Evolutionary conservation across 2,113 vertebrate species (phyloP).

Genomic region (Felis chaus): DNA sequence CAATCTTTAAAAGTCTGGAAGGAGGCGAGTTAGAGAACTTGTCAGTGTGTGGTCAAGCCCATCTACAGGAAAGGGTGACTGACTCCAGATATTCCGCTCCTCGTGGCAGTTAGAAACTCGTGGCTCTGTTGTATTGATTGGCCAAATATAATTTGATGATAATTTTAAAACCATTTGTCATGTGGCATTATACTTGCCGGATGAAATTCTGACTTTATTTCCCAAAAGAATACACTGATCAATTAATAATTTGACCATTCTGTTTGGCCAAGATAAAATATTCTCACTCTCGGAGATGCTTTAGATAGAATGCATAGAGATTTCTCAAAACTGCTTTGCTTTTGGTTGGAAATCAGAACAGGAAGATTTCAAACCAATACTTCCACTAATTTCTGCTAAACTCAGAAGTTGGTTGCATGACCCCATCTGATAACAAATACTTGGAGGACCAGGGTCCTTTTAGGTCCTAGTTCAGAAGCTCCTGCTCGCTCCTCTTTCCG

Average conservation of each 20-base stretch:
- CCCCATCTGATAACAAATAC: neutral
- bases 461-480: neutral
- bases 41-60: neutral
- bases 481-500: neutral
- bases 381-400: constrained; percentile 9
- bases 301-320: neutral
- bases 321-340: neutral
- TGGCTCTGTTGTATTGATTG: neutral
- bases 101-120: neutral
- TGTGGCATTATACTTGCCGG: neutral
- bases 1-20: neutral
- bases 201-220: constrained; percentile 44
- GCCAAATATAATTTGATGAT: neutral
- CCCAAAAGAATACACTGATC: neutral
- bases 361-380: neutral
- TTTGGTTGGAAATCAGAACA: neutral
- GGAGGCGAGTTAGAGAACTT: neutral
- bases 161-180: neutral
- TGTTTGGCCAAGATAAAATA: neutral
- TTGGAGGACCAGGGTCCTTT: neutral
- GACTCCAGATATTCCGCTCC: neutral
- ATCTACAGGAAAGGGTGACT: neutral
- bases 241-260: neutral
- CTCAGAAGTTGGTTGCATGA: neutral
- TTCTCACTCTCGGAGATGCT: neutral